Conservation (phyloP, 2,797 vertebrate genomes). For the Malacoctenus gilli region DNA sequence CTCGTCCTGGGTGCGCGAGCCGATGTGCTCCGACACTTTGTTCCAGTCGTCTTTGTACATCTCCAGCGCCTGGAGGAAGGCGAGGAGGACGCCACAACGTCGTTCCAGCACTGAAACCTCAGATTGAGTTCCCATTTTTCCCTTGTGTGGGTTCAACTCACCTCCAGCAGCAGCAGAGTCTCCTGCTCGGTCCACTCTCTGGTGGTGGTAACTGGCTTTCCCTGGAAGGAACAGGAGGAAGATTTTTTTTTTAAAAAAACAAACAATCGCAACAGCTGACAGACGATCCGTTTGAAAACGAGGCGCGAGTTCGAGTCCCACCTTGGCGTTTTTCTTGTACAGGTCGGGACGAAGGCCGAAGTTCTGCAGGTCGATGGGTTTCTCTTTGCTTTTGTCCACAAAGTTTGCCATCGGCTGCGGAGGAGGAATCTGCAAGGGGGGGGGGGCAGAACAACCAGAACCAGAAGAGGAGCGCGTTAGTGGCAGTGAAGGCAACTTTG, state of each 20-base stretch:
- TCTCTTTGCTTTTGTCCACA: constrained; percentile 93
- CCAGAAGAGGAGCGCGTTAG: no score
- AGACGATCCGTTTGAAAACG: neutral
- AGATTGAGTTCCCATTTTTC: neutral
- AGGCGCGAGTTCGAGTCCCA: constrained; percentile 15
- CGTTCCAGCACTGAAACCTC: no score
- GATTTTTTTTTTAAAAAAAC: no score
- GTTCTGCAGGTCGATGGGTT: constrained; percentile 92
- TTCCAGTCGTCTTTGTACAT: constrained; percentile 99
- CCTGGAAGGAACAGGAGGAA: constrained; percentile 66
- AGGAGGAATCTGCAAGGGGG: constrained; percentile 84
- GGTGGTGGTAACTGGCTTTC: constrained; percentile 86
- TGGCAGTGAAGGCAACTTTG: no score
- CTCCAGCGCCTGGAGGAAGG: constrained; percentile 86
- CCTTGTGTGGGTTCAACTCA: constrained; percentile 65
- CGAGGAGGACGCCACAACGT: no score
- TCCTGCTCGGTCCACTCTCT: constrained; percentile 98
- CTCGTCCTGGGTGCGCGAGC: constrained; percentile 96
- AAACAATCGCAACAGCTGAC: neutral
- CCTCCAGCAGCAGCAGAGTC: constrained; percentile 93
- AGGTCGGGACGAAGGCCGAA: constrained; percentile 94
- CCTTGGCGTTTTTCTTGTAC: constrained; percentile 93
- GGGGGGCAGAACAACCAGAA: neutral
- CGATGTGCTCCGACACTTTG: constrained; percentile 96
- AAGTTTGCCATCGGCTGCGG: constrained; percentile 94